Conservation (phyloP, 2,888 invertebrate genomes). For the Notocelia uddmanniana region DNA sequence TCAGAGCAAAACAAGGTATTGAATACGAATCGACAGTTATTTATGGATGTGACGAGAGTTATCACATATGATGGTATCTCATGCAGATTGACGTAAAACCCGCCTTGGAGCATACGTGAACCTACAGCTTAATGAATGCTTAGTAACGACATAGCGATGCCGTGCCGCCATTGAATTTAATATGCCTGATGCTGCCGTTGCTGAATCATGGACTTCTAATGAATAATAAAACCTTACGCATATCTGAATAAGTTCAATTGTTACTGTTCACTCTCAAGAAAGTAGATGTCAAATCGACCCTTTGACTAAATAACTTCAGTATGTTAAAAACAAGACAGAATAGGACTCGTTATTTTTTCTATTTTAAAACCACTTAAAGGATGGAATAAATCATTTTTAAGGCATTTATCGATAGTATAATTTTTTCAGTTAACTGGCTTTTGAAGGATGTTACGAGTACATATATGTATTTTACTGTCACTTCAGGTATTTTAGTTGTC, state of each 20-base stretch:
- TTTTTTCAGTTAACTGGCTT: too few species aligned
- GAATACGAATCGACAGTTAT: slow-evolving; percentile 59
- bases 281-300: not conserved
- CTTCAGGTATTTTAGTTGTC: not conserved
- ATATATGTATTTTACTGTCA: not conserved
- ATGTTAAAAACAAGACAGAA: not conserved
- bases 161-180: slow-evolving; percentile 34
- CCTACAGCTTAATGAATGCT: slow-evolving; percentile 48
- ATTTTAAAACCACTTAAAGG: too few species aligned
- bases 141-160: slow-evolving; percentile 28
- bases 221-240: slow-evolving; percentile 30
- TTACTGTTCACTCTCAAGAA: not conserved
- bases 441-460: too few species aligned
- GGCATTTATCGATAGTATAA: too few species aligned
- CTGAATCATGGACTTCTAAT: slow-evolving; percentile 30
- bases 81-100: slow-evolving; percentile 56
- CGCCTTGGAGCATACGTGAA: slow-evolving; percentile 53
- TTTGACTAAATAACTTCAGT: not conserved
- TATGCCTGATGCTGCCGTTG: slow-evolving; percentile 19
- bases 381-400: too few species aligned
- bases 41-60: slow-evolving; percentile 56
- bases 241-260: not conserved
- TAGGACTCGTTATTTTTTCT: not conserved
- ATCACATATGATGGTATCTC: slow-evolving; percentile 54
- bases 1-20: slow-evolving; percentile 44